These are phyloP conservation scores for Chelonia mydas DNA, from an alignment of 2,797 vertebrate species.

Conservation along the genomic window DNA sequence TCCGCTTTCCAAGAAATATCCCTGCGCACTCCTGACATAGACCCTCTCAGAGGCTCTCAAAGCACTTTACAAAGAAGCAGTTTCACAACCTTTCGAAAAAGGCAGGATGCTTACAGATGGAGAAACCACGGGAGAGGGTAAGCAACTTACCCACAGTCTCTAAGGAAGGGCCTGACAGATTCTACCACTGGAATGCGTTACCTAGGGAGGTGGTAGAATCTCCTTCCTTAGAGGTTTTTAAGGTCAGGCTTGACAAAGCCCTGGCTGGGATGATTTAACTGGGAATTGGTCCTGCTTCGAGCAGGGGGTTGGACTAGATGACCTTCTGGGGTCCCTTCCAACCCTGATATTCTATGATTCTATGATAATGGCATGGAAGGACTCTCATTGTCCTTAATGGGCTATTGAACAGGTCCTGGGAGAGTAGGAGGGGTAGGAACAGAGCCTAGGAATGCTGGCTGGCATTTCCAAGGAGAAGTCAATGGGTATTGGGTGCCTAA, in stretches of 20 bases:
- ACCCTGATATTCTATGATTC: too few relatives aligned
- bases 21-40: neutral
- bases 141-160: neutral
- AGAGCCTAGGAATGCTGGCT: neutral
- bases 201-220: too few relatives aligned
- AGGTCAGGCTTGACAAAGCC: too few relatives aligned
- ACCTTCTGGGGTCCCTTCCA: too few relatives aligned
- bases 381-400: too few relatives aligned
- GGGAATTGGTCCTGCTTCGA: too few relatives aligned
- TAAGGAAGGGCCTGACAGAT: neutral
- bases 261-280: too few relatives aligned
- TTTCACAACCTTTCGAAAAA: neutral
- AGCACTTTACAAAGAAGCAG: neutral
- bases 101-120: neutral
- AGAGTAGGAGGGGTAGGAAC: neutral
- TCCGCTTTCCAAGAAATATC: neutral
- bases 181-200: too few relatives aligned
- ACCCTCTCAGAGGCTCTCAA: neutral
- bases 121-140: neutral
- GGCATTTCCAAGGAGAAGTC: neutral
- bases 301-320: too few relatives aligned
- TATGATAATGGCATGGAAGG: too few relatives aligned
- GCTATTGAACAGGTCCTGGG: too few relatives aligned
- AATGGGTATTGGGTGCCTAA: neutral
- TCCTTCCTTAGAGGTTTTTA: too few relatives aligned